phyloP scores from a whole-genome alignment of 2,797 vertebrate species.

The Lacerta bilineata region DNA sequence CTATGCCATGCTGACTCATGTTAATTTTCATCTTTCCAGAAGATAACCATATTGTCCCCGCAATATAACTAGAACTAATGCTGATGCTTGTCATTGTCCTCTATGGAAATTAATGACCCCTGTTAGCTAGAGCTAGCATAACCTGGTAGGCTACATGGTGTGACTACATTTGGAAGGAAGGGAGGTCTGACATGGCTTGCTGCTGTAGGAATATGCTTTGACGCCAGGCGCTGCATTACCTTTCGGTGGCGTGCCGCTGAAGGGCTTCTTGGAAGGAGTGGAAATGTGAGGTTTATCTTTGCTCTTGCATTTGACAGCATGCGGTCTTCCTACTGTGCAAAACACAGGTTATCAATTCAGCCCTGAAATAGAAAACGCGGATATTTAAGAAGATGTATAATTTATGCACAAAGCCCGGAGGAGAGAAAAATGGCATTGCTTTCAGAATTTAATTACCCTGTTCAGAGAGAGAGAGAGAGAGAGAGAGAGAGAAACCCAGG shows the following conservation, averaged over 20 bases:
- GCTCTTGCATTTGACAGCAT: slow-evolving; percentile 56
- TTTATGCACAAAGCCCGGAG: slow-evolving; percentile 76
- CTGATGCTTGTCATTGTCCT: slow-evolving; percentile 23
- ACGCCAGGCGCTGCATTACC: slow-evolving; percentile 50
- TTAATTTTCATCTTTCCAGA: slow-evolving; percentile 35
- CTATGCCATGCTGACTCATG: not conserved
- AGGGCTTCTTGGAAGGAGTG: slow-evolving; percentile 55
- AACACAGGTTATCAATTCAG: slow-evolving; percentile 76
- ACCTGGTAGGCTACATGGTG: slow-evolving; percentile 40
- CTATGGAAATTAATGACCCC: slow-evolving; percentile 47
- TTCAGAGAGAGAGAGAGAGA: slow-evolving; percentile 11
- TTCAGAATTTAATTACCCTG: slow-evolving; percentile 58
- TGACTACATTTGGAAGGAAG: slow-evolving; percentile 32
- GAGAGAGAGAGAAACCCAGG: not conserved
- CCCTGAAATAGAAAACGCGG: slow-evolving; percentile 79
- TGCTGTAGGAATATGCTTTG: slow-evolving; percentile 31
- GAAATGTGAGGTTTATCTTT: slow-evolving; percentile 59
- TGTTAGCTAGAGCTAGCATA: slow-evolving; percentile 27
- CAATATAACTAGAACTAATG: slow-evolving; percentile 34
- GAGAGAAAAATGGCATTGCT: slow-evolving; percentile 45
- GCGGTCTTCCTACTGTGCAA: slow-evolving; percentile 68
- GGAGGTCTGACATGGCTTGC: slow-evolving; percentile 39
- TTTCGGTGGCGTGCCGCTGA: slow-evolving; percentile 51
- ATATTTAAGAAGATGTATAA: slow-evolving; percentile 79
- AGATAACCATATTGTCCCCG: not conserved